phyloP scores from a whole-genome alignment of 2,797 vertebrate species.

The Ciconia nigra region DNA sequence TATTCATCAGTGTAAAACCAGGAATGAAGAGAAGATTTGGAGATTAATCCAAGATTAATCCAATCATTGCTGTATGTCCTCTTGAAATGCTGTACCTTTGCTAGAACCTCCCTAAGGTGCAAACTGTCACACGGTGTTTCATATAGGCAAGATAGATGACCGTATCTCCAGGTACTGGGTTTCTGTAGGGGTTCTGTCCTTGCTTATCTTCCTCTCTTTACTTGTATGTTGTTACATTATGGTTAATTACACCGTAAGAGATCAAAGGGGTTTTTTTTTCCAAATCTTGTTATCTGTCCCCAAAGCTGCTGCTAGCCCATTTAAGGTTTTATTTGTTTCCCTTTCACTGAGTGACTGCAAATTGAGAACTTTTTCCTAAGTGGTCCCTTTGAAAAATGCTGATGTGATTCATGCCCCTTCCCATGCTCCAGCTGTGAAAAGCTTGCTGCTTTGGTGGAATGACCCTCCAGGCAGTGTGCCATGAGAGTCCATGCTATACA shows the following conservation, averaged over 20 bases:
- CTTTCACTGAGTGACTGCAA: neutral
- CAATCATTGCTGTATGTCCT: neutral
- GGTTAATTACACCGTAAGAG: neutral
- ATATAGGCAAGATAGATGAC: neutral
- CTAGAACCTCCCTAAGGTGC: neutral
- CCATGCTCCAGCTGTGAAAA: neutral
- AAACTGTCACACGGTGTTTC: neutral
- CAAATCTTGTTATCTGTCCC: neutral
- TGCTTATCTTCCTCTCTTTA: neutral
- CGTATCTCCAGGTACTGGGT: neutral
- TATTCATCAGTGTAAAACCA: neutral
- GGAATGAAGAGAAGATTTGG: neutral
- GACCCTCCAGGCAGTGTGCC: neutral
- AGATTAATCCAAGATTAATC: neutral
- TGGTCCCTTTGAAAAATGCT: neutral
- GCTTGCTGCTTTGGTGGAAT: fast-evolving
- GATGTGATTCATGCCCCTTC: neutral
- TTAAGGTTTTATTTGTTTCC: neutral
- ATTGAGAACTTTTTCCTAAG: neutral
- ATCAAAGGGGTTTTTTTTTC: neutral
- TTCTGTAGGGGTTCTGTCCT: neutral
- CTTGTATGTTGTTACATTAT: neutral
- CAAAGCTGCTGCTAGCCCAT: neutral
- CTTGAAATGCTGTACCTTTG: neutral
- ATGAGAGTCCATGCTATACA: neutral